phyloP scores from a whole-genome alignment of 53 echinoderm and acorn worm genomes.

The Luidia sarsii region DNA sequence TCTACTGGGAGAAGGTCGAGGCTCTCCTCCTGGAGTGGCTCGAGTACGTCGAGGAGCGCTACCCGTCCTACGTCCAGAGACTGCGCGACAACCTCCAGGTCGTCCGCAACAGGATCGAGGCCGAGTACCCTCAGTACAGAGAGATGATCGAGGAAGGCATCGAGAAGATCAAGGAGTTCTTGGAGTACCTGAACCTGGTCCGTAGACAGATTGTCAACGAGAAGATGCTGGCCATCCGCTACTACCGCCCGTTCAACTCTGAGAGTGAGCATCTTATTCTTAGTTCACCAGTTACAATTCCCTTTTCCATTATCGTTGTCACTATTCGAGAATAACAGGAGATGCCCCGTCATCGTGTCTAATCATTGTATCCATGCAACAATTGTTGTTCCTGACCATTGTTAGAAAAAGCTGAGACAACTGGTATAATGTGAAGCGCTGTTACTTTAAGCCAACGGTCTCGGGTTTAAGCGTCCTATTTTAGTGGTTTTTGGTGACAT shows the following conservation, averaged over 20 bases:
- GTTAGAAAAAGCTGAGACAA: too few species aligned
- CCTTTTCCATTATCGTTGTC: too few species aligned
- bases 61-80: conserved; percentile 21
- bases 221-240: conserved; percentile 41
- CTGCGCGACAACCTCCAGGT: conserved; percentile 24
- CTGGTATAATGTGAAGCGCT: too few species aligned
- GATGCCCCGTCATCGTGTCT: too few species aligned
- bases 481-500: too few species aligned
- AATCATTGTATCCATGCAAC: too few species aligned
- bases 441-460: too few species aligned
- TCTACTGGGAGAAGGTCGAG: conserved; percentile 20
- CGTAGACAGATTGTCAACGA: conserved; percentile 17
- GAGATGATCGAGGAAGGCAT: conserved; percentile 42
- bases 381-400: too few species aligned
- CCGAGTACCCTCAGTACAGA: conserved; percentile 54
- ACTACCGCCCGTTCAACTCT: conserved; percentile 44
- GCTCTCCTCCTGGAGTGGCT: conserved; percentile 16
- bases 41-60: conserved; percentile 13
- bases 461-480: too few species aligned
- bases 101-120: conserved; percentile 37
- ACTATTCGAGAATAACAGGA: too few species aligned
- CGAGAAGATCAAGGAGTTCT: conserved; percentile 68
- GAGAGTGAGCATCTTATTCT: conserved; percentile 22
- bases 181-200: conserved; percentile 42
- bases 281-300: too few species aligned